A percentile compares a stretch with the other conserved stretches of the same genome.
These are phyloP conservation scores for Scarus forsteni DNA, from an alignment of 2,797 vertebrate species.

Conservation along the genomic window DNA sequence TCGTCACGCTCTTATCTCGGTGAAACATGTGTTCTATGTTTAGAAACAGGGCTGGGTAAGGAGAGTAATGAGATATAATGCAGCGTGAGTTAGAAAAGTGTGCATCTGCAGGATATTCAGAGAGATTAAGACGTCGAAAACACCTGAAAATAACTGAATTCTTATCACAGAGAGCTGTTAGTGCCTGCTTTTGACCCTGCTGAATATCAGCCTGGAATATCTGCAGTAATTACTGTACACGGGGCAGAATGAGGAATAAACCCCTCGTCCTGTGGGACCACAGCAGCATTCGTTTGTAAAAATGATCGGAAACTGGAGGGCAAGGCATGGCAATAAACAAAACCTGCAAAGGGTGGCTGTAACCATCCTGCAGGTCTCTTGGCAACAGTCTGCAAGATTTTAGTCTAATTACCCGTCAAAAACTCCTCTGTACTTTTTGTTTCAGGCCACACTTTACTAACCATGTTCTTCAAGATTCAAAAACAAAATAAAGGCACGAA, in stretches of 20 bases:
- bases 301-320: background rate
- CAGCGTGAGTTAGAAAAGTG: background rate
- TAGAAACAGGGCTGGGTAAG: constrained; percentile 6
- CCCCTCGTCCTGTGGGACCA: background rate
- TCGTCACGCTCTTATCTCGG: constrained; percentile 22
- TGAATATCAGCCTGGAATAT: constrained; percentile 3
- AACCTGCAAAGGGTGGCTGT: background rate
- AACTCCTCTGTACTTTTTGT: no score
- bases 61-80: background rate
- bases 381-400: no score
- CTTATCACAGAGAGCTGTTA: background rate
- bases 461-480: no score
- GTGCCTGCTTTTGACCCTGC: background rate
- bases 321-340: background rate
- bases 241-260: background rate
- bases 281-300: no score
- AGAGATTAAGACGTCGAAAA: constrained; percentile 5
- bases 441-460: no score
- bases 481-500: no score
- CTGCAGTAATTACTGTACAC: background rate
- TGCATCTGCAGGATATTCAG: background rate
- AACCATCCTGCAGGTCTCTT: no score
- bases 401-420: no score
- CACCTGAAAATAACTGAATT: constrained; percentile 10
- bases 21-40: constrained; percentile 29